A percentile compares a stretch with the other conserved stretches of the same genome.
Evolutionary conservation across 2,113 vertebrate genomes (phyloP).

Genomic region (Alligator sinensis): DNA sequence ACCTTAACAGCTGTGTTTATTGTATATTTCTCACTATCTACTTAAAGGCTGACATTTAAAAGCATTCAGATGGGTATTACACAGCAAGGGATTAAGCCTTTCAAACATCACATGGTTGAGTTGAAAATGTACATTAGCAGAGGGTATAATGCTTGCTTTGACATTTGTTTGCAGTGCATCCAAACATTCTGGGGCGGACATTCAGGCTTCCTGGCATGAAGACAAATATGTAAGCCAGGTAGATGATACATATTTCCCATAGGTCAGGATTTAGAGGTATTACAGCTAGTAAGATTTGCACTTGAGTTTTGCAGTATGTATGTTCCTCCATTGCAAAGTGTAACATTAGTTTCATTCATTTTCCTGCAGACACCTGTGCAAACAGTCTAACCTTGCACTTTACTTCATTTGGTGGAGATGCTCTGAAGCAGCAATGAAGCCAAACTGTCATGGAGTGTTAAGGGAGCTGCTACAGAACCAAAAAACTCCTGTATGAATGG

Average conservation of each 20-base stretch:
- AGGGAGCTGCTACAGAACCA: neutral
- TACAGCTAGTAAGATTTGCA: neutral
- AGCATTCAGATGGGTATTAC: slow-evolving; percentile 71
- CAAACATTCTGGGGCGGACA: slow-evolving; percentile 59
- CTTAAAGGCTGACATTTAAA: slow-evolving; percentile 66
- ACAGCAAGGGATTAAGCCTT: slow-evolving; percentile 73
- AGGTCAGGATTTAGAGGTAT: slow-evolving; percentile 25
- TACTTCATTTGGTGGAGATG: neutral
- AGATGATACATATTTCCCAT: slow-evolving; percentile 48
- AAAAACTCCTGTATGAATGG: neutral
- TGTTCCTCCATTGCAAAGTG: neutral
- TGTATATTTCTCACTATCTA: slow-evolving; percentile 65
- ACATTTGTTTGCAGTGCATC: slow-evolving; percentile 64
- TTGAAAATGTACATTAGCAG: slow-evolving; percentile 72
- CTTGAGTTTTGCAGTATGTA: neutral
- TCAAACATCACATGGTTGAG: slow-evolving; percentile 66
- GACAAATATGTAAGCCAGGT: slow-evolving; percentile 53
- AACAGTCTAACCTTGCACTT: neutral
- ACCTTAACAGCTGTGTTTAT: slow-evolving; percentile 72
- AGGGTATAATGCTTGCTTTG: slow-evolving; percentile 61
- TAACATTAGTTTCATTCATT: neutral
- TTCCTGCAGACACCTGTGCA: neutral
- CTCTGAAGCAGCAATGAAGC: neutral
- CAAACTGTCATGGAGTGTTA: neutral
- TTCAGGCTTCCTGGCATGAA: slow-evolving; percentile 57